Base-by-base conservation (phyloP, 2,113 vertebrate species). In the Poecile atricapillus region DNA sequence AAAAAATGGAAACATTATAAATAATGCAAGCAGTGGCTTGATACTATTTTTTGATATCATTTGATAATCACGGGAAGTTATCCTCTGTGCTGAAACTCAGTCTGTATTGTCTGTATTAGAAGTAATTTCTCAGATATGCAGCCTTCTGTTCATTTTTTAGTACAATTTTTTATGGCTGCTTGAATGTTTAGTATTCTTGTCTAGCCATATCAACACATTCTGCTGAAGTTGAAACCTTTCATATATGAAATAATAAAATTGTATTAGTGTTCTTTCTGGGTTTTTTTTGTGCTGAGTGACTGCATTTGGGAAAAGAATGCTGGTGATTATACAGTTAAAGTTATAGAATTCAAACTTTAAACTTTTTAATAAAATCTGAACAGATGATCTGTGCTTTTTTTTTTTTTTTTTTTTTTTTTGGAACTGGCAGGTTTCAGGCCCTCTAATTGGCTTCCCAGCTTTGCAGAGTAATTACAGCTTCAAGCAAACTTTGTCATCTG, bases 401-500 rank as follows among this genome's bases (percentile, higher is more conserved):
- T 74, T 44, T 47, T 82, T 92, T 91, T 91, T 95, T 86, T 85
- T 68, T 92, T 93, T 96, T 93, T 93, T 78, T 97, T 73, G 93
- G 91, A 97, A 97, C 96, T 98, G 96, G 81, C 96, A 96, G 97
- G 90, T 98, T 98, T 96, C 92, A 97, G 92, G 96, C 93, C 90
- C 92, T 97, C 97, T 98, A 98, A 98, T 98, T 98, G 96, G 94
- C 96, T 98, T 97, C 95, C 96, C 97, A 96, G 94, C 97, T 97
- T 98, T 98, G 92, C 95, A 97, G 96, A 97, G 96, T 98, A 97
- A 97, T 97, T 97, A 97, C 97, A 97, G 97, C 98, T 98, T 97
- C 93, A 89, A 98, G 97, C 97, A 97, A 96, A 97, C 95, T 97
- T 98, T 96, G 95, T 98, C 97, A 97, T 98, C 97, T 98, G 97